Base-by-base conservation (phyloP, 1,140 invertebrate genomes). In the Sinonovacula constricta region DNA sequence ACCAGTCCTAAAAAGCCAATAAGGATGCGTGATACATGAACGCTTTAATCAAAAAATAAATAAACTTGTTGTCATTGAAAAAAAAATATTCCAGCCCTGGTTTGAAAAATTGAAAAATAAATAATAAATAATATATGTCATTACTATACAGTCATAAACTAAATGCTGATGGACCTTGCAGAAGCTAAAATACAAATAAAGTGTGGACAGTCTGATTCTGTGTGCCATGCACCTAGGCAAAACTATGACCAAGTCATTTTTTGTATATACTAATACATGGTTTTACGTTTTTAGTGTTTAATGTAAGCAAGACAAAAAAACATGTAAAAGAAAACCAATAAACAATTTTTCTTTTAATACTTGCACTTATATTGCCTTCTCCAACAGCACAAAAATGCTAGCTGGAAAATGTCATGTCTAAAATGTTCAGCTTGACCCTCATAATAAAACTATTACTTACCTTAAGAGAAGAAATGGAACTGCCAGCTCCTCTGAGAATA, bases 381-480 rank as follows among this genome's bases (percentile, higher is more conserved):
- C n/a, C n/a, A n/a, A n/a, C n/a, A n/a, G n/a, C n/a, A n/a, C n/a
- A n/a, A n/a, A n/a, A n/a, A n/a, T n/a, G n/a, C n/a, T n/a, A n/a
- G n/a, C n/a, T n/a, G n/a, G n/a, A n/a, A n/a, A n/a, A n/a, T n/a
- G n/a, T n/a, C n/a, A n/a, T n/a, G n/a, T n/a, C n/a, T n/a, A n/a
- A n/a, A n/a, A n/a, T n/a, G n/a, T n/a, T n/a, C n/a, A n/a, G n/a
- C n/a, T n/a, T n/a, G n/a, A n/a, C n/a, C n/a, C n/a, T n/a, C n/a
- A n/a, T n/a, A n/a, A n/a, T n/a, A n/a, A n/a, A 14, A 63, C 15
- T 22, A 28, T 36, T 12, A 5, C 49, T 10, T 74, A 74, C 70
- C 59, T 74, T 74, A 5, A 74, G 30, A 24, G 24, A 74, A 10
- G 70, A 74, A 0, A 74, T 12, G 3, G 56, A 15, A 49, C 70